Base-by-base conservation (phyloP, 2,113 vertebrate genomes). In the Pogonocichla stellata region DNA sequence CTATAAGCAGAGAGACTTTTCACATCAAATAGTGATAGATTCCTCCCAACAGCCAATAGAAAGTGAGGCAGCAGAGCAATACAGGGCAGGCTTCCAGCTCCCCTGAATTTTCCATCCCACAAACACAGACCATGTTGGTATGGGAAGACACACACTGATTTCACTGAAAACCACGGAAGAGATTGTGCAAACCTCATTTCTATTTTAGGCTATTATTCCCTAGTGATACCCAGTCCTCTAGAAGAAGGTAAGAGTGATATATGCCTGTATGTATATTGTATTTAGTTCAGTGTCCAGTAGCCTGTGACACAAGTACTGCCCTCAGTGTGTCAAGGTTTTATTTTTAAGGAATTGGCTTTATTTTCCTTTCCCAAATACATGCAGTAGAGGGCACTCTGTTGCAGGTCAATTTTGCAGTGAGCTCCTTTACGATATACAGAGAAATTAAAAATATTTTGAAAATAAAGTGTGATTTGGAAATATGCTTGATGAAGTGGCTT, bases 361-460 rank as follows among this genome's bases (percentile, higher is more conserved):
- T 84, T 95, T 95, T 95, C 64, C 74, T 96, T 97, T 96, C 51
- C 90, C 84, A 75, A 88, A 16, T 92, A 31, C 38, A 58, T 85
- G 80, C 98, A 97, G 94, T 91, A 98, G 98, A 98, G 98, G 97
- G 98, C 97, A 97, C 95, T 98, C 71, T 96, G 80, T 79, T 91
- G 94, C 97, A 97, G 95, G 72, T 97, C 95, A 97, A 78, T 96
- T 95, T 94, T 96, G 84, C 71, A 96, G 57, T 34, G 54, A 28
- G 73, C 25, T 94, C 62, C 74, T 48, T 50, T 78, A 83, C 12
- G 67, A 13, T 62, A 56, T 14, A 69, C 12, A 47, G 51, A 90
- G 57, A 83, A 93, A 95, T 93, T 75, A 95, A 90, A 51, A 66
- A 48, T 72, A 81, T 85, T 95, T 86, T 96, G 73, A 87, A 90